Evolutionary conservation across 37 sponge, comb jelly and placozoan species (phyloP).

Genomic region (Corticium candelabrum): DNA sequence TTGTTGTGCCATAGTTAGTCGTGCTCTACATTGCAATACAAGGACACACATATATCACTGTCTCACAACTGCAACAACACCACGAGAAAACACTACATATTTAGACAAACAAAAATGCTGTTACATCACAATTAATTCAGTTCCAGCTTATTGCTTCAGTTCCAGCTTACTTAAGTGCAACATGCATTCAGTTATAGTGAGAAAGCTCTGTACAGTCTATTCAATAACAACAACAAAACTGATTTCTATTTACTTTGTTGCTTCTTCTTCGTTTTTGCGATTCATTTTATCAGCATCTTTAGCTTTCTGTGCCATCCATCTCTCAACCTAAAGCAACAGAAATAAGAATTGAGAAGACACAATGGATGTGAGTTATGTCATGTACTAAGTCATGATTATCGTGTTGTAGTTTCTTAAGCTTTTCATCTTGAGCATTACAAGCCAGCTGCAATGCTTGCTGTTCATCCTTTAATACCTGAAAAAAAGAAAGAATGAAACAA

Average conservation of each 20-base stretch:
- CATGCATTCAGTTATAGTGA: too few species aligned
- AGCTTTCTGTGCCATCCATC: conserved; percentile 15
- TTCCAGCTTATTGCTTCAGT: too few species aligned
- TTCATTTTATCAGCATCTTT: conserved; percentile 10
- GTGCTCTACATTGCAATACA: background rate
- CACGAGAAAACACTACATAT: too few species aligned
- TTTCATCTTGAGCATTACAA: conserved; percentile 43
- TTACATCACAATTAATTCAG: too few species aligned
- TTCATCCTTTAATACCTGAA: conserved; percentile 48
- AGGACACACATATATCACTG: background rate
- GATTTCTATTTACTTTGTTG: too few species aligned
- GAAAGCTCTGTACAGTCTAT: too few species aligned
- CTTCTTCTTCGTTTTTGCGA: background rate
- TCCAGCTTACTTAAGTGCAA: too few species aligned
- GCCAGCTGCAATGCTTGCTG: conserved; percentile 42
- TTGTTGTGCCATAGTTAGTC: background rate
- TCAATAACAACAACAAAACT: too few species aligned
- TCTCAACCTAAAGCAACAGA: conserved; percentile 2
- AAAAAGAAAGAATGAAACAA: background rate
- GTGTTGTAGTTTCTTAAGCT: conserved; percentile 27
- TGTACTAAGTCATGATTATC: conserved; percentile 65
- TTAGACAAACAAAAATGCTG: too few species aligned
- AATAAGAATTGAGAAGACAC: background rate
- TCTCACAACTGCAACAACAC: too few species aligned
- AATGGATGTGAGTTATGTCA: background rate